phyloP scores from a whole-genome alignment of 2,888 invertebrate genomes.

The Phyto melanocephala region DNA sequence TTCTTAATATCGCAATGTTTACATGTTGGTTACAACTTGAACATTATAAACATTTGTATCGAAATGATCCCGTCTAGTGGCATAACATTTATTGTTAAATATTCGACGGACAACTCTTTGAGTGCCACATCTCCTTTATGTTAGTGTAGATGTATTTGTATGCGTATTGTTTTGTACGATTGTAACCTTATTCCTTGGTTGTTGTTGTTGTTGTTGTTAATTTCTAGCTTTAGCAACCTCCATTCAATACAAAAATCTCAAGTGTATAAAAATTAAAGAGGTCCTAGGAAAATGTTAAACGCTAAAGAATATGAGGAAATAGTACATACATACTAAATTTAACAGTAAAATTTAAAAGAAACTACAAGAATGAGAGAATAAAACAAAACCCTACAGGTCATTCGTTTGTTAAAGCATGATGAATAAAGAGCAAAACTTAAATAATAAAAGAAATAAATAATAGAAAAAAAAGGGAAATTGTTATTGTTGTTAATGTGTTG shows the following conservation, averaged over 20 bases:
- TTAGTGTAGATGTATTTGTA: background rate
- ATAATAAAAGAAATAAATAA: slow-evolving; percentile 27
- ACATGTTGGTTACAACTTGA: no score
- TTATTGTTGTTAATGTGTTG: slow-evolving; percentile 51
- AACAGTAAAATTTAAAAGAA: no score
- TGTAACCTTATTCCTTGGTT: slow-evolving; percentile 67
- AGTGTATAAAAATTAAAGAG: slow-evolving; percentile 52
- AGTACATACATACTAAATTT: background rate
- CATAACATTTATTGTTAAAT: slow-evolving; percentile 48
- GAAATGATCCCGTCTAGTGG: slow-evolving; percentile 39
- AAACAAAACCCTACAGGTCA: slow-evolving; percentile 52
- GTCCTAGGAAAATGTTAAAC: slow-evolving; percentile 49
- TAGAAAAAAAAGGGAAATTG: background rate
- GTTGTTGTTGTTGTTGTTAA: slow-evolving; percentile 5
- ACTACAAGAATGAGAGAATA: no score
- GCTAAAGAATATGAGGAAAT: background rate
- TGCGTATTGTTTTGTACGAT: slow-evolving; percentile 28
- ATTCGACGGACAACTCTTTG: slow-evolving; percentile 23
- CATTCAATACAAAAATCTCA: slow-evolving; percentile 42
- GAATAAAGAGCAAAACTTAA: slow-evolving; percentile 6
- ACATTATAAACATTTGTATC: slow-evolving; percentile 26
- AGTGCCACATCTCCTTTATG: background rate
- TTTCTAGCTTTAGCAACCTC: background rate
- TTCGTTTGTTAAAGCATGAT: slow-evolving; percentile 53
- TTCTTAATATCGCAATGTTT: no score